Percentiles rank a stretch among this genome's conserved stretches.
These are phyloP conservation scores for Crax fasciolata DNA, from an alignment of 2,797 vertebrate genomes.

Conservation along the genomic window DNA sequence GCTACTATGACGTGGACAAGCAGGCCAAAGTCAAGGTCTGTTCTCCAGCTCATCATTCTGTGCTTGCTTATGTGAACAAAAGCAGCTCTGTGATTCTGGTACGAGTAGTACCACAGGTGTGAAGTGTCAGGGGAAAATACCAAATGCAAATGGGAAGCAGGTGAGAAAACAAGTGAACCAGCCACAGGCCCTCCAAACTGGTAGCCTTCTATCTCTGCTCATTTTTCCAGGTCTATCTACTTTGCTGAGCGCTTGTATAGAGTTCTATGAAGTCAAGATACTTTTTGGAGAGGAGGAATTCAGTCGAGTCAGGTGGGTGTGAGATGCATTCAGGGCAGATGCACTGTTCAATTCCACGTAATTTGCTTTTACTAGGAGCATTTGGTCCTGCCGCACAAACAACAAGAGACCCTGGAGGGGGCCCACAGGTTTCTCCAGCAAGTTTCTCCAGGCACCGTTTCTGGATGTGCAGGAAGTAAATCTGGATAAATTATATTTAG, in stretches of 20 bases:
- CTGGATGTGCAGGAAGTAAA: background rate
- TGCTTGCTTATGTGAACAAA: background rate
- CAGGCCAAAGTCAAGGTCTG: background rate
- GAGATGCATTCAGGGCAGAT: background rate
- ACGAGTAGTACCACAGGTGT: background rate
- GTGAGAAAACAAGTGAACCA: background rate
- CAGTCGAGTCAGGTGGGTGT: background rate
- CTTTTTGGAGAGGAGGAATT: background rate
- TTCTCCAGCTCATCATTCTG: fast-evolving
- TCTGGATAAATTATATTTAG: background rate
- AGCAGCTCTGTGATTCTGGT: background rate
- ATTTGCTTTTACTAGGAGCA: background rate
- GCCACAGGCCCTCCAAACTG: background rate
- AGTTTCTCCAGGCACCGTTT: background rate
- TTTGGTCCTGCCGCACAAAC: background rate
- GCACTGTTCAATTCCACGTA: background rate
- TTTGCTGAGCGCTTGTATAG: background rate
- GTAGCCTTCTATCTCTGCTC: background rate
- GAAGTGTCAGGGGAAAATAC: background rate
- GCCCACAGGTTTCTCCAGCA: background rate
- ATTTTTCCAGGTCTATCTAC: background rate
- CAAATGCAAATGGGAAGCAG: background rate
- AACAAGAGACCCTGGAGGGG: background rate
- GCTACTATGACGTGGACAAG: background rate
- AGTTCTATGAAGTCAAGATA: background rate